Conservation (phyloP, 1,140 invertebrate species). For the Diprion similis region DNA sequence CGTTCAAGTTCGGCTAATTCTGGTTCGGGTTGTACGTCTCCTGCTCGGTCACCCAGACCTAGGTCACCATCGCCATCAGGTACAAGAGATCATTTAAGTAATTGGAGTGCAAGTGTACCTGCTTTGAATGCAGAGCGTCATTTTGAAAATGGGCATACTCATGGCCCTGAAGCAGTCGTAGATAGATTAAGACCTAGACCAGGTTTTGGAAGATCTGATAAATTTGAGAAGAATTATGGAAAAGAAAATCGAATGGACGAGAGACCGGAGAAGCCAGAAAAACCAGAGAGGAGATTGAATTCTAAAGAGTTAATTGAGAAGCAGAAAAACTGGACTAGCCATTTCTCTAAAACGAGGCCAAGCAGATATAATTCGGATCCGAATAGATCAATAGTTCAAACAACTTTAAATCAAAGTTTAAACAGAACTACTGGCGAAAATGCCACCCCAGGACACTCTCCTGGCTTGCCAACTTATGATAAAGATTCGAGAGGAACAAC, state of each 20-base stretch:
- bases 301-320: conserved; percentile 87
- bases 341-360: conserved; percentile 80
- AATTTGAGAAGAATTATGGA: conserved; percentile 46
- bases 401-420: conserved; percentile 48
- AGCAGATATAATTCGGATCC: conserved; percentile 70
- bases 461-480: conserved; percentile 26
- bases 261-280: conserved; percentile 71
- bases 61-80: conserved; percentile 58
- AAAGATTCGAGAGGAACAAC: conserved; percentile 31
- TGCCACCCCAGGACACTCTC: conserved; percentile 20
- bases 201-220: conserved; percentile 25
- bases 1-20: conserved; percentile 69
- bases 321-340: conserved; percentile 89
- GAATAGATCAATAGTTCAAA: conserved; percentile 60
- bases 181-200: conserved; percentile 39
- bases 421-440: conserved; percentile 32
- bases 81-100: conserved; percentile 50
- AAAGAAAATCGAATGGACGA: conserved; percentile 65
- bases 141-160: conserved; percentile 51
- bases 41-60: conserved; percentile 55
- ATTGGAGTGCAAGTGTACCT: conserved; percentile 58
- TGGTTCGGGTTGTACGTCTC: conserved; percentile 64
- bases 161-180: conserved; percentile 29
- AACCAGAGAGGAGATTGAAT: conserved; percentile 82
- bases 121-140: conserved; percentile 56